phyloP scores from a whole-genome alignment of 2,797 vertebrate genomes.

The Tenualosa ilisha region DNA sequence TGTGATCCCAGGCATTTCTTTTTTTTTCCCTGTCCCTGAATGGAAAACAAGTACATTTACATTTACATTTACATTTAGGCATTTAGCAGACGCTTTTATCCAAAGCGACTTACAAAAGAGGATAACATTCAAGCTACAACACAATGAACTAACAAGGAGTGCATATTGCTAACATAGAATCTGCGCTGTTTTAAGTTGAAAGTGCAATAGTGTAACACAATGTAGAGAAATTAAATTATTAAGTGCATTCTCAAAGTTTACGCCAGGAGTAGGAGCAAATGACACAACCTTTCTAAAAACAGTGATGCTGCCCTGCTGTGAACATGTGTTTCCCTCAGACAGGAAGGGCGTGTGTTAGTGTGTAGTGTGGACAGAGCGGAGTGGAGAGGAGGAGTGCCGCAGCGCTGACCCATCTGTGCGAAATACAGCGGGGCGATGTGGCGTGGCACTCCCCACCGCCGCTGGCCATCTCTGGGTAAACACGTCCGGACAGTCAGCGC shows the following conservation, averaged over 20 bases:
- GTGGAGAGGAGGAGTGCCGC: not conserved
- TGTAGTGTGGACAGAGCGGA: slow-evolving; percentile 52
- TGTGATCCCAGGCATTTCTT: not conserved
- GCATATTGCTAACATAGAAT: no score
- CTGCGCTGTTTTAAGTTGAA: no score
- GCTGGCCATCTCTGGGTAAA: not conserved
- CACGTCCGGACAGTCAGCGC: not conserved
- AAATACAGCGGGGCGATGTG: not conserved
- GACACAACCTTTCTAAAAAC: slow-evolving; percentile 14
- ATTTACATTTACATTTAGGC: no score
- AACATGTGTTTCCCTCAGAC: slow-evolving; percentile 17
- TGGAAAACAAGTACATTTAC: not conserved
- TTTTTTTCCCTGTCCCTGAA: not conserved
- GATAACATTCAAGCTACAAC: no score
- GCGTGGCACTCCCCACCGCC: not conserved
- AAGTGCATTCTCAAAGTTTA: no score
- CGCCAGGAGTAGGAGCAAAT: not conserved
- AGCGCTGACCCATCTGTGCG: not conserved
- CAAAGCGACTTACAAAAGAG: no score
- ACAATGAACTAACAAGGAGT: no score
- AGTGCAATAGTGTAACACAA: no score
- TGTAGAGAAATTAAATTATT: no score
- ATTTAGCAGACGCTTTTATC: no score
- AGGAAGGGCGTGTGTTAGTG: not conserved
- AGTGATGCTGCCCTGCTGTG: not conserved